Percentiles rank a stretch among this genome's conserved stretches.
These are phyloP conservation scores for Criorhina ranunculi DNA, from an alignment of 2,888 invertebrate genomes.

Conservation along the genomic window DNA sequence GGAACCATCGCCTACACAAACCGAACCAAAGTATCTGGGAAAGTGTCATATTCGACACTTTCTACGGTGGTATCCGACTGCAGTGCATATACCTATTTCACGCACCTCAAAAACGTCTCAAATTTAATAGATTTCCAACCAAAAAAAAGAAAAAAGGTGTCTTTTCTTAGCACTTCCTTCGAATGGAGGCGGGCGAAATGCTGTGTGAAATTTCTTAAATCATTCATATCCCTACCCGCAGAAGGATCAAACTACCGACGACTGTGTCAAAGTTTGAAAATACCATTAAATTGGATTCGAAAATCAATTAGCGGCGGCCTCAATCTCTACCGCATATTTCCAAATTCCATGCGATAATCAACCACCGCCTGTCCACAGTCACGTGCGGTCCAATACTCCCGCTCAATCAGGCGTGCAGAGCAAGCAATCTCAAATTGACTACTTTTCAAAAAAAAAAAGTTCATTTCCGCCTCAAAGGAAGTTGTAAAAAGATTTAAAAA, in stretches of 20 bases:
- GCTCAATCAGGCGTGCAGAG: conserved; percentile 21
- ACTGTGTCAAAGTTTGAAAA: conserved; percentile 28
- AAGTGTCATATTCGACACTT: conserved; percentile 74
- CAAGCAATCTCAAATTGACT: neutral
- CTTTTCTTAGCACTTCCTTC: conserved; percentile 69
- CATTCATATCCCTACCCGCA: conserved; percentile 57
- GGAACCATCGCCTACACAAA: conserved; percentile 46
- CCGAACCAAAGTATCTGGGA: conserved; percentile 19
- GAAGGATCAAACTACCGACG: conserved; percentile 30
- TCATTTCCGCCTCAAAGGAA: conserved; percentile 16
- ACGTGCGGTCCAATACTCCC: conserved; percentile 48
- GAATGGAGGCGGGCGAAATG: conserved; percentile 40
- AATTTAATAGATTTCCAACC: conserved; percentile 65
- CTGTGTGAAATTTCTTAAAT: conserved; percentile 72
- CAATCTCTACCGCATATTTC: conserved; percentile 35
- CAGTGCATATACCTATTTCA: conserved; percentile 58
- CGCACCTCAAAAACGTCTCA: conserved; percentile 73
- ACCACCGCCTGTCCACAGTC: conserved; percentile 44
- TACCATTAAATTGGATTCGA: conserved; percentile 67
- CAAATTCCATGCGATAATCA: conserved; percentile 11
- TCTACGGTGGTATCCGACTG: conserved; percentile 33
- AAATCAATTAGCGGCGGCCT: conserved; percentile 72
- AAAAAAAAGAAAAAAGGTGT: conserved; percentile 52
- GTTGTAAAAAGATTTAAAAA: conserved; percentile 33
- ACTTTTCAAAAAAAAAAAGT: neutral